Percentiles rank a stretch among this genome's conserved stretches.
Evolutionary conservation across 2,888 invertebrate species (phyloP).

Genomic region (Lasioglossum lativentre): DNA sequence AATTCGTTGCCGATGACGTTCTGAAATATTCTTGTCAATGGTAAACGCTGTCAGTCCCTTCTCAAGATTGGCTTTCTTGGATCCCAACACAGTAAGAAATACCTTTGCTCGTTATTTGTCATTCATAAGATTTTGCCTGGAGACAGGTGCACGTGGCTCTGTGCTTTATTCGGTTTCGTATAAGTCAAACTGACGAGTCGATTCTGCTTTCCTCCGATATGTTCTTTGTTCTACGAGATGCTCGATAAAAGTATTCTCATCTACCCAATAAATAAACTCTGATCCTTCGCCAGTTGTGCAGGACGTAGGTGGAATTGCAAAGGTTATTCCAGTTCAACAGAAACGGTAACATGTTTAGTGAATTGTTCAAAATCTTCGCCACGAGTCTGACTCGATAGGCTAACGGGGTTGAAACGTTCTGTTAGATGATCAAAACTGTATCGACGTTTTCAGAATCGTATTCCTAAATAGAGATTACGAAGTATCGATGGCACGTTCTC

Average conservation of each 20-base stretch:
- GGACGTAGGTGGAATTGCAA: background rate
- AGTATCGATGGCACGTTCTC: too few relatives aligned
- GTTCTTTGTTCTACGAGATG: background rate
- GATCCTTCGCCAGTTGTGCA: background rate
- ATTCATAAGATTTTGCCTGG: conserved; percentile 46
- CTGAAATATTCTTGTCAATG: conserved; percentile 51
- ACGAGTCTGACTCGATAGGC: too few relatives aligned
- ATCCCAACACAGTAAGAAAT: conserved; percentile 42
- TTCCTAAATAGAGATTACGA: too few relatives aligned
- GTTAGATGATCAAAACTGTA: too few relatives aligned
- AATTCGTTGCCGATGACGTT: conserved; percentile 40
- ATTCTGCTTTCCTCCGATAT: conserved; percentile 16
- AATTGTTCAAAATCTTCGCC: background rate
- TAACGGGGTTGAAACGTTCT: background rate
- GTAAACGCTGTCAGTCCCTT: conserved; percentile 48
- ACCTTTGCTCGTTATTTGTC: conserved; percentile 50
- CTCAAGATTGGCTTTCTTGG: conserved; percentile 42
- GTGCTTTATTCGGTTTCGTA: conserved; percentile 27
- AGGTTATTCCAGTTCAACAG: background rate
- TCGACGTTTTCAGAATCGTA: too few relatives aligned
- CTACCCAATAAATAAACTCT: background rate
- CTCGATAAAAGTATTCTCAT: conserved; percentile 10
- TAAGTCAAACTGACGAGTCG: conserved; percentile 42
- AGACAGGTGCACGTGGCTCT: conserved; percentile 41
- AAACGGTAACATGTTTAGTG: background rate